Base-by-base conservation (phyloP, 2,113 vertebrate genomes). In the Callithrix jacchus region DNA sequence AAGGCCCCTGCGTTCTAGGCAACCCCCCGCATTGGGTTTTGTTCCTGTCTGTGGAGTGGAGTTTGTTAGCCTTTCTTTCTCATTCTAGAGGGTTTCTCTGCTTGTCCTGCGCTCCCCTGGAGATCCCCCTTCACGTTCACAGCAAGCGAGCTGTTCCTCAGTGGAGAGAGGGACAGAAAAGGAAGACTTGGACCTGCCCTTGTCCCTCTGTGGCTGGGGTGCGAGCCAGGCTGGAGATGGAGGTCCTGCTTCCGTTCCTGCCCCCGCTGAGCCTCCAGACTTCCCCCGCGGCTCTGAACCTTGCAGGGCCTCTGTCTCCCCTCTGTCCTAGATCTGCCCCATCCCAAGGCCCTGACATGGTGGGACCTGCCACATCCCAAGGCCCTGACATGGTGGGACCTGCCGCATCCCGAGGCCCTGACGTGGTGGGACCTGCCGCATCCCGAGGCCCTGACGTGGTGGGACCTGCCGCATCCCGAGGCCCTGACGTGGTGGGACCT, bases 251-350 rank as follows among this genome's bases (percentile, higher is more conserved):
- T 71, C 37, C 5, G 1, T 16, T 30, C 12, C 10, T 17, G 42
- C 17, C 3, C 3, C 13, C 42, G 23, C 45, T 47, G 21, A 40
- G 47, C 16, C 12, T 0, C 0, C 2, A 23, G 86, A 56, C 64
- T 3, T 11, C 1, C 0, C 68, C 32, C 10, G 0, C 13, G 18
- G 25, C 32, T 40, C 61, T 1, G 37, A 37, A 30, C 18, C 49
- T 49, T 4, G 0, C 4, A 49, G n/a, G 85, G 61, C 77, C 81
- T 49, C 35, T 0, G 54, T 52, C 11, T 84, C 66, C 42, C 47
- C 18, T 54, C 37, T 87, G 8, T 47, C 68, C 0, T 12, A 11
- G 45, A 45, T 1, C 45, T 45, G 45, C 45, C 45, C 6, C 45
- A 45, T 45, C 45, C 45, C 45, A 8, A 45, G 45, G 45, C 45